phyloP scores from a whole-genome alignment of 2,113 vertebrate species.

The Heteronetta atricapilla region DNA sequence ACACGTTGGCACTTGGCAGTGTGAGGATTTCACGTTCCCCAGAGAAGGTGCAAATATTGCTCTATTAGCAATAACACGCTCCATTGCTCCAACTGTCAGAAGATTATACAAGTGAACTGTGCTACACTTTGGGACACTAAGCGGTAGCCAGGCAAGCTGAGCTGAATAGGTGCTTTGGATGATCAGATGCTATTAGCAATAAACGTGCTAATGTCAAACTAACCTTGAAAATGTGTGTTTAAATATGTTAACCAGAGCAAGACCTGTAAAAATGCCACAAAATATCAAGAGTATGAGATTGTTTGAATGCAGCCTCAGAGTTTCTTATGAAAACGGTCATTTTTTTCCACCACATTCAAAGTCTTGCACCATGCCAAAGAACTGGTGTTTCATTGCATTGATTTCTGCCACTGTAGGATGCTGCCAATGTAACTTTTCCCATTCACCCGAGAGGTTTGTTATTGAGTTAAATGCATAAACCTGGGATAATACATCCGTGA shows the following conservation, averaged over 20 bases:
- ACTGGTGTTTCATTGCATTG: not conserved
- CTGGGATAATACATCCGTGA: not conserved
- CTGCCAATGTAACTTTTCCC: not conserved
- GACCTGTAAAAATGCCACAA: constrained; percentile 3
- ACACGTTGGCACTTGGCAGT: not conserved
- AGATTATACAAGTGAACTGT: not conserved
- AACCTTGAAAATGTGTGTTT: constrained; percentile 24
- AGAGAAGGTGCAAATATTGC: not conserved
- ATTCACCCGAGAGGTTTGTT: not conserved
- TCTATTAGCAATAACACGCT: not conserved
- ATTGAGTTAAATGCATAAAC: not conserved
- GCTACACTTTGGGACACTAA: fast-evolving
- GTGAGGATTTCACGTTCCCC: not conserved
- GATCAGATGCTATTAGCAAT: not conserved
- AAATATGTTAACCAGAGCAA: not conserved
- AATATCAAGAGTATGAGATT: not conserved
- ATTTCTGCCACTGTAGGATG: not conserved
- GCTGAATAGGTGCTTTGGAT: not conserved
- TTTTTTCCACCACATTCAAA: not conserved
- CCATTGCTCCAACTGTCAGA: not conserved
- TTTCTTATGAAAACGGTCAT: too few species aligned
- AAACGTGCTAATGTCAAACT: not conserved
- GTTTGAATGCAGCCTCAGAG: not conserved
- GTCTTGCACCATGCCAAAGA: not conserved
- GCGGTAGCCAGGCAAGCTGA: not conserved